Percentiles rank a stretch among this genome's conserved stretches.
These are phyloP conservation scores for Lethenteron reissneri DNA, from an alignment of 2,113 vertebrate genomes.

Conservation along the genomic window DNA sequence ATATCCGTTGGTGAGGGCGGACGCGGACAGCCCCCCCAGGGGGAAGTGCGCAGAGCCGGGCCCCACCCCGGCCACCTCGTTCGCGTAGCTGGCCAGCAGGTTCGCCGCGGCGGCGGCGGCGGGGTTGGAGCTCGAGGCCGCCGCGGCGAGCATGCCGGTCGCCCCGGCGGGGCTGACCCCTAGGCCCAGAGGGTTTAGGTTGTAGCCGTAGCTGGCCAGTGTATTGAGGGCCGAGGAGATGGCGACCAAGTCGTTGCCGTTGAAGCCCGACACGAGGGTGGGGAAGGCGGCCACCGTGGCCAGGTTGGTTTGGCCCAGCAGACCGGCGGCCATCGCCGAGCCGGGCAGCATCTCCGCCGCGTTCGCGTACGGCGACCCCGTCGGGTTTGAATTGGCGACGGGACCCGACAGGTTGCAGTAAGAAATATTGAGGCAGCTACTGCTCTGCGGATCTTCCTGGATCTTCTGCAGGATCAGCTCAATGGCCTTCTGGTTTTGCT, in stretches of 20 bases:
- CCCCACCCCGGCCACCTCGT: constrained; percentile 30
- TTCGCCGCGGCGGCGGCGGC: constrained; percentile 58
- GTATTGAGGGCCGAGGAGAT: constrained; percentile 80
- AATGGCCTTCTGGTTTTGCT: constrained; percentile 66
- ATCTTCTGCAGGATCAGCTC: constrained; percentile 82
- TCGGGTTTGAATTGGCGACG: constrained; percentile 79
- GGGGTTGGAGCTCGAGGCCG: constrained; percentile 38
- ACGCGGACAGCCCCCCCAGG: not conserved
- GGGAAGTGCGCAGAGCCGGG: constrained; percentile 19
- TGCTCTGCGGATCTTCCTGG: constrained; percentile 75
- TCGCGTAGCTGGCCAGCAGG: constrained; percentile 58
- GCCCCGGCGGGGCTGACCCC: constrained; percentile 61
- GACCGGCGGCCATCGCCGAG: constrained; percentile 39
- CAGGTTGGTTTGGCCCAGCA: constrained; percentile 49
- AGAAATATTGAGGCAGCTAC: constrained; percentile 78
- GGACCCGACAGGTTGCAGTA: constrained; percentile 74
- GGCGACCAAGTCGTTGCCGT: constrained; percentile 63
- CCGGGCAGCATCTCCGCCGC: constrained; percentile 51
- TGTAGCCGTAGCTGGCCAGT: constrained; percentile 73
- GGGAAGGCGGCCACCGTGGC: constrained; percentile 52
- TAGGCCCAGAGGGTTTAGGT: constrained; percentile 65
- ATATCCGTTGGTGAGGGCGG: constrained; percentile 37
- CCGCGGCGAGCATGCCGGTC: constrained; percentile 44
- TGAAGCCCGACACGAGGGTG: constrained; percentile 53
- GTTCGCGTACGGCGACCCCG: constrained; percentile 75